Evolutionary conservation across 1,140 invertebrate species (phyloP), one percentile per base, ranked within the genome.

Genomic region (Eufriesea mexicana): DNA sequence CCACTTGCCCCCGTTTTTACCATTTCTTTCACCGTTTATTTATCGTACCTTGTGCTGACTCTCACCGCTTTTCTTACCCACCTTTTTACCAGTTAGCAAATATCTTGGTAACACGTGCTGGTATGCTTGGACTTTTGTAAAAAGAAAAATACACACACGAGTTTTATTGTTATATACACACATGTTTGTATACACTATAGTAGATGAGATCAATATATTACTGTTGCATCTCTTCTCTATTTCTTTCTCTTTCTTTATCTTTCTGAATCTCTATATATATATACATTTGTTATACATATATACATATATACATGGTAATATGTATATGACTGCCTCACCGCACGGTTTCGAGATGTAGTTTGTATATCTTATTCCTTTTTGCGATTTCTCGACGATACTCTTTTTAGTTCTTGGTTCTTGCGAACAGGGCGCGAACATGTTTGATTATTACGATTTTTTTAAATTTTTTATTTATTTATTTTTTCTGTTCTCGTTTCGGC

Each of bases 61-160:
- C 71, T 92, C 91, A 93, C 92, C 78, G 93, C 92, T 94, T 94
- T 89, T 92, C 89, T 91, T 91, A 84, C 59, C 88, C 85, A 92
- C 89, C 88, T 91, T 90, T 91, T 88, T n/a, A 88, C 85, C 83
- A 91, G 72, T 92, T 92, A 91, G 92, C 84, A 90, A 88, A 85
- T 84, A 83, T 84, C 71, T 89, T 87, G 85, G 67, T 89, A 90
- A 90, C 83, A 90, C 81, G 83, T 89, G 85, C 86, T 88, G 88
- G 83, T 90, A 90, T 90, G 89, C 85, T 90, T 90, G 83, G 35
- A 88, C 59, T 88, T 81, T 87, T 88, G 80, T 86, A 84, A 55
- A 88, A 85, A 88, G 59, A 85, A 73, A 77, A 89, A 71, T 81
- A 81, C 79, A 87, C 75, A 88, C 64, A 87, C 74, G 71, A 80